These are phyloP conservation scores for Carassius carassius DNA, from an alignment of 2,113 vertebrate species.

Conservation along the genomic window DNA sequence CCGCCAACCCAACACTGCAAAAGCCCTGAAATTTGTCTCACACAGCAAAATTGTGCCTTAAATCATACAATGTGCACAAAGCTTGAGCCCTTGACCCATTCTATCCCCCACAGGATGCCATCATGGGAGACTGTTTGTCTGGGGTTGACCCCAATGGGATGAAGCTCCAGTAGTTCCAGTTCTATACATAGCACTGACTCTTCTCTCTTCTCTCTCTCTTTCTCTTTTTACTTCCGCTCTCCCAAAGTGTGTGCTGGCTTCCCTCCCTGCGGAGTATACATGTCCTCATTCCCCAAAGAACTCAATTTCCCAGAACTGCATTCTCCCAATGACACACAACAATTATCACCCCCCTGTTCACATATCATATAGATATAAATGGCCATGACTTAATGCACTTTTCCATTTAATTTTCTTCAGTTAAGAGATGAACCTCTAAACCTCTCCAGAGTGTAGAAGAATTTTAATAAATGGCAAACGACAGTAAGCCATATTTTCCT, in stretches of 20 bases:
- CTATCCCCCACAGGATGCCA: not conserved
- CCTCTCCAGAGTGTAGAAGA: not conserved
- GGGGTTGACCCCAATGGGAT: constrained; percentile 3
- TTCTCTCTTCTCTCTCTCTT: not conserved
- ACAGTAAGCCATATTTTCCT: constrained; percentile 3
- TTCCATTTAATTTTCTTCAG: not conserved
- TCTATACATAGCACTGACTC: constrained; percentile 28
- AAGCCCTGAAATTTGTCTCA: too few species aligned
- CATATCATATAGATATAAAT: not conserved
- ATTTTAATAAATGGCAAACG: not conserved
- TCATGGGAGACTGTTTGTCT: not conserved
- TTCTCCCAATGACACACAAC: not conserved
- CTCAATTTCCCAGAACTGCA: constrained; percentile 26
- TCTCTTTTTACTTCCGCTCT: not conserved
- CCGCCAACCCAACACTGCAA: too few species aligned
- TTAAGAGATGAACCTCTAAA: not conserved
- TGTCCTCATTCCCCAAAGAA: not conserved
- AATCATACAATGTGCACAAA: not conserved
- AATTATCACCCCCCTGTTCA: not conserved
- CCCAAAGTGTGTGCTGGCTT: not conserved
- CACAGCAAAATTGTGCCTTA: not conserved
- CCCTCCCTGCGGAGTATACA: not conserved
- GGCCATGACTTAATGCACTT: not conserved
- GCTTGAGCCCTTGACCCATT: not conserved
- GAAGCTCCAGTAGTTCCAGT: constrained; percentile 24